Conservation (phyloP, 2,113 vertebrate genomes). For the Elaphurus davidianus region DNA sequence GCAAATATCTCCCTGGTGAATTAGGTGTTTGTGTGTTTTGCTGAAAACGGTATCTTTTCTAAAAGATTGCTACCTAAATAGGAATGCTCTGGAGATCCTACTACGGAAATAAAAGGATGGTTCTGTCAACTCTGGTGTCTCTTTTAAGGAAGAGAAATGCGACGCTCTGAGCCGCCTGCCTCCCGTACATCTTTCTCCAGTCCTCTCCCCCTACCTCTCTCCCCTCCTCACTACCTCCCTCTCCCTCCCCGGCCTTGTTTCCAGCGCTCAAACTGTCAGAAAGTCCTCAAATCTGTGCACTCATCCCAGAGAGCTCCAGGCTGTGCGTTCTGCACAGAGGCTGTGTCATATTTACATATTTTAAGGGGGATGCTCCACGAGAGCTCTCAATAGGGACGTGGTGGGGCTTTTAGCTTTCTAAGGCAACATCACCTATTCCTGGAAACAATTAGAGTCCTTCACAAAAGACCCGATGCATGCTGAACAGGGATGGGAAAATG, state of each 20-base stretch:
- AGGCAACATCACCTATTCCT: conserved; percentile 57
- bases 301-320: conserved; percentile 61
- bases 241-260: not conserved
- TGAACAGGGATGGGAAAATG: conserved; percentile 44
- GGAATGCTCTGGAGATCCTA: conserved; percentile 78
- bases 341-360: conserved; percentile 73
- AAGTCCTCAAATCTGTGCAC: conserved; percentile 70
- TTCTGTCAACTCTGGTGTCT: conserved; percentile 75
- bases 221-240: rapidly evolving
- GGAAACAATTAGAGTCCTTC: conserved; percentile 61
- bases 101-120: conserved; percentile 78
- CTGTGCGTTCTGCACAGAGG: conserved; percentile 56
- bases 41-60: conserved; percentile 65
- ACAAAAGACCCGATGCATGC: conserved; percentile 48
- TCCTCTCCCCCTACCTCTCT: not conserved
- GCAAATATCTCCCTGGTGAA: conserved; percentile 76
- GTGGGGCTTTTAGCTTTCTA: conserved; percentile 31
- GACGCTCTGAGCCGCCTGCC: conserved; percentile 44
- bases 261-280: conserved; percentile 66
- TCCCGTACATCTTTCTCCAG: not conserved
- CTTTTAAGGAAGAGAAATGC: conserved; percentile 78
- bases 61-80: conserved; percentile 73
- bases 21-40: conserved; percentile 73
- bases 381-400: conserved; percentile 63
- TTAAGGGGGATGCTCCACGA: conserved; percentile 73